Evolutionary conservation across 1,140 invertebrate genomes (phyloP), one percentile per base, ranked within the genome.

Genomic region (Leptoteleia sp.): DNA sequence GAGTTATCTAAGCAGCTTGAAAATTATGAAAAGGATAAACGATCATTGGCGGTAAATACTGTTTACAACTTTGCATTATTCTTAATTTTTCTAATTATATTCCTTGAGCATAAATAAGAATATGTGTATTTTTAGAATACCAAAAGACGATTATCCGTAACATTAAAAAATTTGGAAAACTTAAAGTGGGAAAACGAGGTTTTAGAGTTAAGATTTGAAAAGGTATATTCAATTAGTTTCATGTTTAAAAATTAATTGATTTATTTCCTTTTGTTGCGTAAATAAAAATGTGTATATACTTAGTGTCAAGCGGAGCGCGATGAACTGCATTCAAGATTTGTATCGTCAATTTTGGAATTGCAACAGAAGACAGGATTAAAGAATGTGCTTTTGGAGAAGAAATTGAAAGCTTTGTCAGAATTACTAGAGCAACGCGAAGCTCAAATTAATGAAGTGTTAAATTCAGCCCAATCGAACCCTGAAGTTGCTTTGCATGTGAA

Each of bases 341-440:
- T 95, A 8, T 92, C 93, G 55, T 94, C 95, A 1, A 93, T 97
- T 59, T 88, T 96, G 13, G 95, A 97, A 84, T 91, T 97, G 3
- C 95, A 97, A 87, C 95, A 97, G 84, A 95, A 95, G 85, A 93
- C 94, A 0, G 93, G 92, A 17, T 89, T 95, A 37, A 94, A 95
- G 84, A 94, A 94, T 81, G 90, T 94, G 0, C 84, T 96, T 1
- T 84, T 96, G 17, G 94, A 95, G 84, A 93, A 94, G 82, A 94
- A 95, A 85, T 88, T 96, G n/a, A 86, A 91, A 31, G 91, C 92
- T 6, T 81, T 95, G 17, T 91, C 92, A 55, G 91, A 93, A 54
- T 90, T 92, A 15, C 87, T 94, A 9, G 94, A 95, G 82, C 92
- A 93, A 82, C 92, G 92, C 48, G 93, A 94, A 79, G 91, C 91